These are phyloP conservation scores for Choristoneura fumiferana DNA, from an alignment of 1,140 invertebrate species.

Conservation along the genomic window DNA sequence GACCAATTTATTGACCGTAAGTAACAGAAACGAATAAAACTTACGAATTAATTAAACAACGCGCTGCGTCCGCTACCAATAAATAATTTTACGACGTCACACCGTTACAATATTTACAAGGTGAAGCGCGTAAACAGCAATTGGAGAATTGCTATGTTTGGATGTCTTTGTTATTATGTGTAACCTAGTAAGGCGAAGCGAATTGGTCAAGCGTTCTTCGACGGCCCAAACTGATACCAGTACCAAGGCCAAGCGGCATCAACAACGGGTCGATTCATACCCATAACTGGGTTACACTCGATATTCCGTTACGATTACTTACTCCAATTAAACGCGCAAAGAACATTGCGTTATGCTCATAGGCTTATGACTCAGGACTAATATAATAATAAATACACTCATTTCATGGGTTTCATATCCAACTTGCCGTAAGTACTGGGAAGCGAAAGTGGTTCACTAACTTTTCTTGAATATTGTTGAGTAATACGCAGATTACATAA, in stretches of 20 bases:
- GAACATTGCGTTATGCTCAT: no score
- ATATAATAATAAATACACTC: background rate
- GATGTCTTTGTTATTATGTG: conserved; percentile 8
- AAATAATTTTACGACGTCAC: background rate
- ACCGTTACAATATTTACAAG: conserved; percentile 2
- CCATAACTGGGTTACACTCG: conserved; percentile 15
- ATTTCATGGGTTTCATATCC: background rate
- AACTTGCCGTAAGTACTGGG: background rate
- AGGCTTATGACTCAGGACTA: background rate
- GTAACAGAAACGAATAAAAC: no score
- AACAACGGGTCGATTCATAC: conserved; percentile 4
- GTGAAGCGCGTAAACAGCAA: background rate
- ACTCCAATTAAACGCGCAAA: no score
- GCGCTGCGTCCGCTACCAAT: background rate
- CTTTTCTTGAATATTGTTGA: conserved; percentile 11
- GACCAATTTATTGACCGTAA: no score
- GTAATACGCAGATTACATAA: conserved; percentile 14
- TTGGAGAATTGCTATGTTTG: background rate
- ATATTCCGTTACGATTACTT: background rate
- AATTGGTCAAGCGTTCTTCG: conserved; percentile 10
- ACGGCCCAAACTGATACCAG: background rate
- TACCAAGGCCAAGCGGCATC: conserved; percentile 12
- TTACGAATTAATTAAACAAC: no score
- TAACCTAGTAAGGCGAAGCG: background rate
- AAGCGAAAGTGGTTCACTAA: conserved; percentile 11